A percentile compares a stretch with the other conserved stretches of the same genome.
These are phyloP conservation scores for Gryllus longicercus DNA, from an alignment of 2,888 invertebrate genomes.

Conservation along the genomic window DNA sequence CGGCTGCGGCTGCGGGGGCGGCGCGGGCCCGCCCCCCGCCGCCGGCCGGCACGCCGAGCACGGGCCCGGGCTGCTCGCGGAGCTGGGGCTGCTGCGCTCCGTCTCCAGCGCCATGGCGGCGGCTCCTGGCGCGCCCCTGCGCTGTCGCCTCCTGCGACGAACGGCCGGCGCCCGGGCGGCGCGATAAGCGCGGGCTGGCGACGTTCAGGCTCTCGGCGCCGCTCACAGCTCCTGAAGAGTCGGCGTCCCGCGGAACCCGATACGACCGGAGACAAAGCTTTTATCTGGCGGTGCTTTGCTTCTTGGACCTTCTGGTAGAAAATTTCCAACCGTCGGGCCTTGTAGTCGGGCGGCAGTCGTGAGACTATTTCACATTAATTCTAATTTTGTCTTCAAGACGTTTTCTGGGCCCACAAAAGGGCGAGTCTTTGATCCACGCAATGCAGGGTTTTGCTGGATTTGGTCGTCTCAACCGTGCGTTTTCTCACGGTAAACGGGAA, in stretches of 20 bases:
- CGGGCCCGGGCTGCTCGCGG: neutral
- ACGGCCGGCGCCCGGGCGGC: no score
- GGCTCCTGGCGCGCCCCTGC: no score
- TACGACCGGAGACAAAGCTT: neutral
- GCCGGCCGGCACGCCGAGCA: constrained; percentile 11
- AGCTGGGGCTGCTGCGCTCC: constrained; percentile 18
- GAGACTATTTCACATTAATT: neutral
- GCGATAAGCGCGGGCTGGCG: no score
- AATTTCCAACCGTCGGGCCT: neutral
- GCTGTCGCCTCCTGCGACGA: no score
- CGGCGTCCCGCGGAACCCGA: neutral
- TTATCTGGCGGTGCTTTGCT: neutral
- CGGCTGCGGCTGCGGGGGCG: neutral
- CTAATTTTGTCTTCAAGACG: neutral
- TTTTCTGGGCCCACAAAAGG: neutral
- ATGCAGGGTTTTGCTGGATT: no score
- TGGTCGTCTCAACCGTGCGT: no score
- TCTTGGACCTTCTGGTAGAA: neutral
- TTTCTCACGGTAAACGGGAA: no score
- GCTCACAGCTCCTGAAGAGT: neutral
- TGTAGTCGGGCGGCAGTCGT: neutral
- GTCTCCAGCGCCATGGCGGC: constrained; percentile 22
- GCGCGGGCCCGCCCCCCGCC: neutral
- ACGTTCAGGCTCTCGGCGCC: neutral
- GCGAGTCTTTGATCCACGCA: no score